phyloP scores from a whole-genome alignment of 2,113 vertebrate genomes.

The Labrus mixtus region DNA sequence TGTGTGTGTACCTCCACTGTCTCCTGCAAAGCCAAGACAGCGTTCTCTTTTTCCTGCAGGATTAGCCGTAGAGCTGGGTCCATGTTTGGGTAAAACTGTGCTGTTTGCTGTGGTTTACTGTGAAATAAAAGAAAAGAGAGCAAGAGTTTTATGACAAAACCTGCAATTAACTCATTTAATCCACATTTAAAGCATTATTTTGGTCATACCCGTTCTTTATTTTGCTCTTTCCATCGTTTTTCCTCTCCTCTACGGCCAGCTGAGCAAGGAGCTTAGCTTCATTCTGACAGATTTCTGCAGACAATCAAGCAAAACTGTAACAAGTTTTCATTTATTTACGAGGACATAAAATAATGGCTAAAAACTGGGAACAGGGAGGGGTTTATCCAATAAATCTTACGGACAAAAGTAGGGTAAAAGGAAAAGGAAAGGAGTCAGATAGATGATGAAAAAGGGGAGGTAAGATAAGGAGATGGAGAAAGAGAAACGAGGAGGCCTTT shows the following conservation, averaged over 20 bases:
- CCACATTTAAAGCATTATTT: conserved; percentile 9
- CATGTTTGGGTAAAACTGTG: conserved; percentile 62
- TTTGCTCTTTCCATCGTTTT: conserved; percentile 49
- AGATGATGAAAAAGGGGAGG: conserved; percentile 27
- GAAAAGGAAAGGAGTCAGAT: conserved; percentile 12
- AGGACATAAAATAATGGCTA: background rate
- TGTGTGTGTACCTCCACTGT: conserved; percentile 82
- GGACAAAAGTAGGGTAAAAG: background rate
- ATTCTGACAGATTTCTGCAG: conserved; percentile 40
- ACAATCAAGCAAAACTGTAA: conserved; percentile 11
- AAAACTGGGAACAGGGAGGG: conserved; percentile 4
- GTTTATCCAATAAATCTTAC: background rate
- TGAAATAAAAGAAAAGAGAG: background rate
- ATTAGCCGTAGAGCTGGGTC: conserved; percentile 73
- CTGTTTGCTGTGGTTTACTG: conserved; percentile 47
- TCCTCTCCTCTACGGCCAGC: conserved; percentile 33
- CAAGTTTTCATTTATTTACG: conserved; percentile 13
- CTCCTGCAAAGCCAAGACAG: conserved; percentile 80
- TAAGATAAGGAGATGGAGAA: conserved; percentile 30
- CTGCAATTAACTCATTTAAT: background rate
- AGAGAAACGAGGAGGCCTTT: conserved; percentile 43
- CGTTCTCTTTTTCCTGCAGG: conserved; percentile 84
- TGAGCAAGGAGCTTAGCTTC: conserved; percentile 44
- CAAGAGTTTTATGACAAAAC: background rate
- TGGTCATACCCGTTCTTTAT: conserved; percentile 44